Conservation (phyloP, 2,113 vertebrate genomes). For the Erythrolamprus reginae region DNA sequence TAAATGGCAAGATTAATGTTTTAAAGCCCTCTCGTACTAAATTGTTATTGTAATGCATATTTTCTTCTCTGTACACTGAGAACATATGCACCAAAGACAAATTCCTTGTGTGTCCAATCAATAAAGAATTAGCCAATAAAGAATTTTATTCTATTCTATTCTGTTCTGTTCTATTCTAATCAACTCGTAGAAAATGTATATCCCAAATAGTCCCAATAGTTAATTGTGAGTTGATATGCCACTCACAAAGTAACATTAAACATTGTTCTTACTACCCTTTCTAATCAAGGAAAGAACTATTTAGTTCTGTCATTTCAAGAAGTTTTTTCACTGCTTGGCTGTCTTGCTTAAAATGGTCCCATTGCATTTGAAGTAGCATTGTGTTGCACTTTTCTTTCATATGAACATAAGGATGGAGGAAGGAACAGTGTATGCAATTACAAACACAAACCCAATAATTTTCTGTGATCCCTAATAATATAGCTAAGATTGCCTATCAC, state of each 20-base stretch:
- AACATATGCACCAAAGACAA: no score
- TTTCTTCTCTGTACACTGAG: no score
- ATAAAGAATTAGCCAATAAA: no score
- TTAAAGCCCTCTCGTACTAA: neutral
- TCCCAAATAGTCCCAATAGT: neutral
- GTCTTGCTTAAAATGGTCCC: slow-evolving; percentile 35
- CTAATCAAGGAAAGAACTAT: slow-evolving; percentile 26
- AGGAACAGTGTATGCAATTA: slow-evolving; percentile 9
- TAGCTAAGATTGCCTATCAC: neutral
- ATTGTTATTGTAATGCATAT: no score
- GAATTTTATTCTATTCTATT: no score
- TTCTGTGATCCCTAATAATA: slow-evolving; percentile 20
- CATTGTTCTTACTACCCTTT: slow-evolving; percentile 18
- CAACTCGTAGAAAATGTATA: neutral
- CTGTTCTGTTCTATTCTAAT: no score
- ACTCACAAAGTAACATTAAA: slow-evolving; percentile 41
- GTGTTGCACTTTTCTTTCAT: slow-evolving; percentile 22
- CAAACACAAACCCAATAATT: slow-evolving; percentile 11
- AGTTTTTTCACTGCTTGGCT: slow-evolving; percentile 21
- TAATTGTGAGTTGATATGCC: neutral
- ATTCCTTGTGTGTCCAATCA: no score
- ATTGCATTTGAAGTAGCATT: slow-evolving; percentile 23
- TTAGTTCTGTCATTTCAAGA: slow-evolving; percentile 31
- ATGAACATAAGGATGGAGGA: neutral
- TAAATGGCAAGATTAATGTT: neutral